Conservation (phyloP, 2,888 invertebrate species). For the Thymelicus lineola region DNA sequence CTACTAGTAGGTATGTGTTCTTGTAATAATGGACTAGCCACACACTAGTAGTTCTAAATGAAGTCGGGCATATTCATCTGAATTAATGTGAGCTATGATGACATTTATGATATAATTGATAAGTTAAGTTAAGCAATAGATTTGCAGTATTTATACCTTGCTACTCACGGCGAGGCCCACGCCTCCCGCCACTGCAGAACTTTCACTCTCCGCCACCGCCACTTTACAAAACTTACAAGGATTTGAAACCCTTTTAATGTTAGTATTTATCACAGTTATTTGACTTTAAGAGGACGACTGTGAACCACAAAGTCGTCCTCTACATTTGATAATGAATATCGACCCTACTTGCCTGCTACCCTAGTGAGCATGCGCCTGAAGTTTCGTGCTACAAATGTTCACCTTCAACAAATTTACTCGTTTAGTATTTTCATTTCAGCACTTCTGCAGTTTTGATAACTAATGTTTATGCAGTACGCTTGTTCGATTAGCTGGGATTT, state of each 20-base stretch:
- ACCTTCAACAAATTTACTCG: too few relatives aligned
- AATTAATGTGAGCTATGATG: too few relatives aligned
- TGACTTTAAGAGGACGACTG: background rate
- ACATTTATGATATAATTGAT: too few relatives aligned
- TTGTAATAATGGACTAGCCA: too few relatives aligned
- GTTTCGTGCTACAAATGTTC: background rate
- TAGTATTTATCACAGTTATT: background rate
- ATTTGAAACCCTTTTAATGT: slow-evolving; percentile 15
- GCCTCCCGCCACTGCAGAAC: slow-evolving; percentile 74
- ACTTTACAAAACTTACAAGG: slow-evolving; percentile 38
- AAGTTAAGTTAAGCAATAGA: background rate
- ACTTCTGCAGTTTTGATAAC: too few relatives aligned
- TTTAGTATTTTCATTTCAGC: too few relatives aligned
- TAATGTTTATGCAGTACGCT: too few relatives aligned
- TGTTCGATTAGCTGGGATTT: too few relatives aligned
- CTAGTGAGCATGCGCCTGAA: slow-evolving; percentile 28
- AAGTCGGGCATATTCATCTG: too few relatives aligned
- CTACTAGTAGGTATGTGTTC: too few relatives aligned
- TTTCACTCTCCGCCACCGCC: slow-evolving; percentile 79
- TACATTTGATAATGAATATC: background rate
- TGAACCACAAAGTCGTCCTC: background rate
- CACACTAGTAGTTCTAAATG: too few relatives aligned
- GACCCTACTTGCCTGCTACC: background rate
- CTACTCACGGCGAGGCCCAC: slow-evolving; percentile 83
- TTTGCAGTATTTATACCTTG: slow-evolving; percentile 59